These are phyloP conservation scores for Heliocidaris tuberculata DNA, from an alignment of 35 echinoderm and acorn worm species.

Conservation along the genomic window DNA sequence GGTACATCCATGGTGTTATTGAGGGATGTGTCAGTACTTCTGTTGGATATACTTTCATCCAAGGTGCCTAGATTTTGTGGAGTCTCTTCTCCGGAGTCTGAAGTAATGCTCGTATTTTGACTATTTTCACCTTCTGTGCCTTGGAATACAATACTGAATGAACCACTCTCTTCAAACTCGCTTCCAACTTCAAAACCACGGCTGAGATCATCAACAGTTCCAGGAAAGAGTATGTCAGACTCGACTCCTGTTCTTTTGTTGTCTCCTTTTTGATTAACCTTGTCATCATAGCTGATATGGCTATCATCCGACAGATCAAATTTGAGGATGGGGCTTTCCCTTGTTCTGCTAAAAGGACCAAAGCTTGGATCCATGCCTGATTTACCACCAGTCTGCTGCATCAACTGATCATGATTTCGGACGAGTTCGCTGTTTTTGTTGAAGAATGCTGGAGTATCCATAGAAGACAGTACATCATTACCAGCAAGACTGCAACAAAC, in stretches of 20 bases:
- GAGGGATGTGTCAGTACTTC: neutral
- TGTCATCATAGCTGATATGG: neutral
- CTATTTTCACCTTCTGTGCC: neutral
- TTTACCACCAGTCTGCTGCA: constrained; percentile 50
- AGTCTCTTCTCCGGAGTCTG: constrained; percentile 9
- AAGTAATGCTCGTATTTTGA: neutral
- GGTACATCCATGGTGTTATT: constrained; percentile 3
- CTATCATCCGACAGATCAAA: neutral
- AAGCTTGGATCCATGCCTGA: neutral
- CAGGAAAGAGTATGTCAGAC: constrained; percentile 28
- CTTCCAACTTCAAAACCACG: neutral
- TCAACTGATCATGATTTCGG: constrained; percentile 54
- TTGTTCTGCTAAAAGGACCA: neutral
- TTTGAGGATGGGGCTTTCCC: constrained; percentile 6
- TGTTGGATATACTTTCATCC: constrained; percentile 2
- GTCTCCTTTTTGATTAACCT: neutral
- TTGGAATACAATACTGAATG: constrained; percentile 69
- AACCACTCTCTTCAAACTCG: constrained; percentile 68
- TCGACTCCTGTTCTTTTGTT: neutral
- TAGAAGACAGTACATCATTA: neutral
- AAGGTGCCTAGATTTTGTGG: neutral
- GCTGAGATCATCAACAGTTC: neutral
- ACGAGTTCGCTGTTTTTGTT: constrained; percentile 75
- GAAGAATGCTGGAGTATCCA: constrained; percentile 62
- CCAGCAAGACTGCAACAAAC: neutral